Base-by-base conservation (phyloP, 1,140 invertebrate species). In the Trichonephila inaurata region DNA sequence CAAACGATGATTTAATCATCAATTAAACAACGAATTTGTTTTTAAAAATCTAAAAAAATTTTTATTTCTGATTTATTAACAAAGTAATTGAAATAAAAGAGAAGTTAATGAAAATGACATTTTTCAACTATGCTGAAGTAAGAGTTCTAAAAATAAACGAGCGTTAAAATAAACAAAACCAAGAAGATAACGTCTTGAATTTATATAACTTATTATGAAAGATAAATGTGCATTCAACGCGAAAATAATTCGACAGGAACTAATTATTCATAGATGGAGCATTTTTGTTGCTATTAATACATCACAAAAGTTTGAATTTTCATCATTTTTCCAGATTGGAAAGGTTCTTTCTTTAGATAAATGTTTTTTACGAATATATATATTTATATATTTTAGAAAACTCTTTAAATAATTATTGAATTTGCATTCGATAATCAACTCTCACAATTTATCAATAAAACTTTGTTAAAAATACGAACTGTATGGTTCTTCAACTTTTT, bases 161-260 rank as follows among this genome's bases (percentile, higher is more conserved):
- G 51, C 51, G 10, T 51, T 5, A 51, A 51, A 51, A 51, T 51
- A 51, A 51, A 10, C 51, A 51, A 51, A 51, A 51, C 51, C 51
- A 51, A 51, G n/a, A 12, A 24, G 21, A 7, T 21, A 69, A 21
- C 21, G 10, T 14, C 66, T 69, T 69, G 66, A 69, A 69, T 66
- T 24, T 69, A 66, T 66, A 69, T 69, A 69, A 24, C n/a, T 24
- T 24, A 69, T 69, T 69, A 69, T 28, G n/a, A n/a, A 14, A 69
- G 66, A 69, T 69, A 69, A 69, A 69, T 69, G 66, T 69, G n/a
- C 7, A 69, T 24, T 69, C 10, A 69, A 21, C 66, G n/a, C 16
- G 72, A 77, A 77, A 77, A 77, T 77, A 77, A 77, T 33, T 77
- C 28, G 72, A 77, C 28, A 33, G 66, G n/a, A 24, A 28, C 66